Base-by-base conservation (phyloP, 2,113 vertebrate species). In the Potamarius usumacintae region DNA sequence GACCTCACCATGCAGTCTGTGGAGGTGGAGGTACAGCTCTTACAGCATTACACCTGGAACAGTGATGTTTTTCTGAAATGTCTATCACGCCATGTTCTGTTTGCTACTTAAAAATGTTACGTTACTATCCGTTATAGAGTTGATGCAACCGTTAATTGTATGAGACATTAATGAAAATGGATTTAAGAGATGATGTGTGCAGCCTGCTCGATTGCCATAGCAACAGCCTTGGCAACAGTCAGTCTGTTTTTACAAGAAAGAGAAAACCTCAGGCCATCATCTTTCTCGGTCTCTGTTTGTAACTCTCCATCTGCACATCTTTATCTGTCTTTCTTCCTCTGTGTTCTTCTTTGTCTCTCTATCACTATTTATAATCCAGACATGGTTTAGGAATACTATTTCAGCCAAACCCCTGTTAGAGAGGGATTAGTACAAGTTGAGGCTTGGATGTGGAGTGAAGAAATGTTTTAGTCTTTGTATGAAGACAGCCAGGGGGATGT, bases 1-100 rank as follows among this genome's bases (percentile, higher is more conserved):
- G 97, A 99, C 91, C 95, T 99, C 82, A 86, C 93, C 57, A 94
- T 96, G 96, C 98, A 99, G 91, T 99, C 98, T 0, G 90, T 97
- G 91, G 97, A 98, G 93, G 87, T 98, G 14, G 91, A 96, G 92
- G 97, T 99, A 91, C 92, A 96, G 90, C 63, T 55, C 63, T 27
- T 30, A 50, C 62, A n/a, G 18, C 30, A 79, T 57, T 27, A 57
- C 78, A 58, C 27, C n/a, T 12, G 58, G 53, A 5, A 76, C 27
- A 63, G 60, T 34, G 15, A n/a, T 83, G 65, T 25, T n/a, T n/a
- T 53, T 4, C 20, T 52, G 1, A 76, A n/a, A 27, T 55, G 7
- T 58, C 34, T 50, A 11, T 18, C 27, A 30, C 5, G 27, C 18
- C 4, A 30, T 18, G 6, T 72, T 55, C 25, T 53, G 20, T 78